Conservation (phyloP, 2,888 invertebrate genomes). For the Platypus cylindrus region DNA sequence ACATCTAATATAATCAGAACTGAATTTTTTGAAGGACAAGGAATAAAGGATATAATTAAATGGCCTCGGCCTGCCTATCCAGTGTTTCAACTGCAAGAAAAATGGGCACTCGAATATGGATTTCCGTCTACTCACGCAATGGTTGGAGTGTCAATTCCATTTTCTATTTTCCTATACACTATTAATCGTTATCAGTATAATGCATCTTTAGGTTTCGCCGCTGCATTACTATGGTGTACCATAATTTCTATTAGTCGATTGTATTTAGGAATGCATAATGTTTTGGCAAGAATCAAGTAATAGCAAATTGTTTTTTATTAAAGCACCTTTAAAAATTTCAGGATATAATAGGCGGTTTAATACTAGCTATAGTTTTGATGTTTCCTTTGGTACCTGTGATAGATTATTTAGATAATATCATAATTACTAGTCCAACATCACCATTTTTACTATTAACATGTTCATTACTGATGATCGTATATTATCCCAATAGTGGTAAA, state of each 20-base stretch:
- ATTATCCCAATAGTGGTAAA: conserved; percentile 69
- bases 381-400: conserved; percentile 61
- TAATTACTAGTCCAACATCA: conserved; percentile 53
- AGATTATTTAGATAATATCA: conserved; percentile 57
- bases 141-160: conserved; percentile 80
- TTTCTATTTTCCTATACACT: conserved; percentile 70
- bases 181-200: conserved; percentile 68
- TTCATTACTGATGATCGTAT: conserved; percentile 57
- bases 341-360: conserved; percentile 73
- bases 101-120: conserved; percentile 86
- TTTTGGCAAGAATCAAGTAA: conserved; percentile 49
- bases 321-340: conserved; percentile 38
- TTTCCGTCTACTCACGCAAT: conserved; percentile 94
- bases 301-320: background rate
- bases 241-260: conserved; percentile 74
- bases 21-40: conserved; percentile 48
- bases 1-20: too few species aligned
- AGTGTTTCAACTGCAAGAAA: conserved; percentile 67
- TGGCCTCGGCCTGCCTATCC: conserved; percentile 83
- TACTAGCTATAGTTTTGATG: conserved; percentile 55
- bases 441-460: conserved; percentile 50
- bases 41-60: conserved; percentile 73
- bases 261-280: conserved; percentile 89
- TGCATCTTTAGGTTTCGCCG: conserved; percentile 41
- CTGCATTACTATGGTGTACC: conserved; percentile 55